Evolutionary conservation across 2,113 vertebrate species (phyloP), one percentile per base, ranked within the genome.

Genomic region (Peucedramus taeniatus): DNA sequence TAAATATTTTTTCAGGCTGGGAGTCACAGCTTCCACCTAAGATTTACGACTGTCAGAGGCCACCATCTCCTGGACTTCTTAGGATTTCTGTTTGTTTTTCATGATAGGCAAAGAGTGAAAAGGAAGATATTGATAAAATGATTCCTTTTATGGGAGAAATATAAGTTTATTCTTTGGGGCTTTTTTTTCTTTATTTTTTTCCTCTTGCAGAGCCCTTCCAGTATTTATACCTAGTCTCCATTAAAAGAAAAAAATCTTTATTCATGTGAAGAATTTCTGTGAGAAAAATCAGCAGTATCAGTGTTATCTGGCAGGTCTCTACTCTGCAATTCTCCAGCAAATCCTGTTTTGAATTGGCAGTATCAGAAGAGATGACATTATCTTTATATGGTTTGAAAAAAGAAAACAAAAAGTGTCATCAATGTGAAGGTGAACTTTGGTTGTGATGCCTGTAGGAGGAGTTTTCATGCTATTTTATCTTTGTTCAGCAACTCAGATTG

Each of bases 341-440:
- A 69, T 77, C 82, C 93, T 84, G 75, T 77, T 95, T 89, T 91
- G 89, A 94, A 93, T 77, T 96, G 96, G 93, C 92, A 96, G 92
- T 96, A 93, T 97, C 96, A 90, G 92, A 87, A 49, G 45, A 86
- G 87, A 81, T 88, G 87, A 96, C 96, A 13, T 78, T 97, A 97
- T 97, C 97, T 97, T 91, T 93, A 30, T 95, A 54, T 78, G 90
- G 89, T 71, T 94, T 94, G 88, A 89, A 57, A 83, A 96, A 96
- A 85, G 57, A 45, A 74, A 96, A 75, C 91, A 85, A 90, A 90
- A 95, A 89, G 42, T 96, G 95, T 89, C 87, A 89, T 88, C 83
- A 45, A 24, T 3, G 22, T 96, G 96, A 97, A 97, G 96, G 97
- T 97, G 96, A 97, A 96, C 96, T 97, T 94, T 54, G 70, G 90